A percentile compares a stretch with the other conserved stretches of the same genome.
These are phyloP conservation scores for Beris chalybata DNA, from an alignment of 2,888 invertebrate genomes.

Conservation along the genomic window DNA sequence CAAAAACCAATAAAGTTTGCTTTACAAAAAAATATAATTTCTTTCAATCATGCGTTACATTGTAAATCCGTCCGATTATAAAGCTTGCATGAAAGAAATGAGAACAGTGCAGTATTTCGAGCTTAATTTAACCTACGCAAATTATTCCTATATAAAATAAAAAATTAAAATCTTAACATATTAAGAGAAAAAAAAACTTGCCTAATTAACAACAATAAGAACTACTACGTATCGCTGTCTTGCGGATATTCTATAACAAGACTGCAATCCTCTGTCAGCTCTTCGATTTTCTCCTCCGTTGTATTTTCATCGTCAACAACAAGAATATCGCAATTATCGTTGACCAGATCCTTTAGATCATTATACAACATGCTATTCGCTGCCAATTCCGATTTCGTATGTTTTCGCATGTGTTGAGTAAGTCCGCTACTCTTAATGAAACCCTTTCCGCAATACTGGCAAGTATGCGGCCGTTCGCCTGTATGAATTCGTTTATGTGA, in stretches of 20 bases:
- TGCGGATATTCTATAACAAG: slow-evolving; percentile 5
- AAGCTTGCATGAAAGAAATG: too few relatives aligned
- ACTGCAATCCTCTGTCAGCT: neutral
- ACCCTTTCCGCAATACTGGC: slow-evolving; percentile 38
- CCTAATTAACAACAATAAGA: neutral
- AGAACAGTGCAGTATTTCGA: too few relatives aligned
- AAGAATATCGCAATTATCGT: neutral
- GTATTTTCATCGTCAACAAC: slow-evolving; percentile 7
- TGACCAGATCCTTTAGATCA: neutral
- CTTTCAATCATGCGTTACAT: too few relatives aligned
- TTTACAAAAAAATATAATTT: too few relatives aligned
- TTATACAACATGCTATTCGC: neutral
- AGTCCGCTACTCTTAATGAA: slow-evolving; percentile 41
- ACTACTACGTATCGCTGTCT: slow-evolving; percentile 4
- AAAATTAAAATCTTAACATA: too few relatives aligned
- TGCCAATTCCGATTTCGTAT: slow-evolving; percentile 27
- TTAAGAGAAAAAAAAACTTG: neutral
- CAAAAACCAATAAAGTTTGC: too few relatives aligned
- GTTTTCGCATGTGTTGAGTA: slow-evolving; percentile 39
- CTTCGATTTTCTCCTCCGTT: neutral
- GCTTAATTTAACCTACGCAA: too few relatives aligned
- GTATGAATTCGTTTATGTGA: slow-evolving; percentile 42
- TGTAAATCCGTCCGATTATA: too few relatives aligned
- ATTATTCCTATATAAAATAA: too few relatives aligned
- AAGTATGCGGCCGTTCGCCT: slow-evolving; percentile 41